Percentiles rank a stretch among this genome's conserved stretches.
Conservation (phyloP, 2,113 vertebrate genomes). For the Nothocercus nigrocapillus region DNA sequence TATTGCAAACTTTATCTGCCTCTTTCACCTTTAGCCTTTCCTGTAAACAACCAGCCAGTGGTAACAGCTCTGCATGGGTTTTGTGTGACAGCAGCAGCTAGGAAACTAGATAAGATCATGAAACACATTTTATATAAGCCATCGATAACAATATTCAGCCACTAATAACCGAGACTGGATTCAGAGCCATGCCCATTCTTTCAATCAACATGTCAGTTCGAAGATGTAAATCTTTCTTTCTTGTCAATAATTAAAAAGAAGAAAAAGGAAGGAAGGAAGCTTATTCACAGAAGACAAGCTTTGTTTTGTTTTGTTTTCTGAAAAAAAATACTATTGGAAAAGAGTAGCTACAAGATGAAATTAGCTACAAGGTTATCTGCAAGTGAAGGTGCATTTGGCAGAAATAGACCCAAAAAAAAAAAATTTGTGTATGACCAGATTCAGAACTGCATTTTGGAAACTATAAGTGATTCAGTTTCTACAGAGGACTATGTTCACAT, state of each 20-base stretch:
- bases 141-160: neutral
- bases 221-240: neutral
- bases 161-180: neutral
- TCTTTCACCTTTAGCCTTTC: neutral
- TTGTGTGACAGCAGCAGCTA: neutral
- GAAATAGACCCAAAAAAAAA: neutral
- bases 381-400: neutral
- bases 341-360: neutral
- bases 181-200: neutral
- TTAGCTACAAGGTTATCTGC: neutral
- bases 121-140: neutral
- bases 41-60: neutral
- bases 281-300: neutral
- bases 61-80: neutral
- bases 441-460: neutral
- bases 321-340: neutral
- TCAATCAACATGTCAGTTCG: neutral
- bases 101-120: neutral
- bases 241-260: neutral
- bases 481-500: neutral
- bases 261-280: neutral
- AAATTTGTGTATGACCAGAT: neutral
- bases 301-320: neutral
- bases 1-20: neutral
- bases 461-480: neutral